Base-by-base conservation (phyloP, 2,888 invertebrate genomes). In the Aporophyla nigra region DNA sequence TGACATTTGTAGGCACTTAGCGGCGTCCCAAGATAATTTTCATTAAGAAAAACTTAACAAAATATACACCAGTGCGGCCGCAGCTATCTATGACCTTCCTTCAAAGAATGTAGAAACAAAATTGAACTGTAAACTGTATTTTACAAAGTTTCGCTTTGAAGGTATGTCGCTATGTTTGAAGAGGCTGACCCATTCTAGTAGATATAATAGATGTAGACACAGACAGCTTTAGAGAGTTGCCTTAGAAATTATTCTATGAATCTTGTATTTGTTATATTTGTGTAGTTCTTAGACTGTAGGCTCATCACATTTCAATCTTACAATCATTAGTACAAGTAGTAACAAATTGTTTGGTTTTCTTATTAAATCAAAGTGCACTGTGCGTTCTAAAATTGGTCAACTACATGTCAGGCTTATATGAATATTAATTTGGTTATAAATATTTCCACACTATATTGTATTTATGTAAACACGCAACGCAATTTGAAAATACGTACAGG, bases 221-320 rank as follows among this genome's bases (percentile, higher is more conserved):
- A 66, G 85, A 88, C 90, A 89, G 90, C 90, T 92, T 91, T 92
- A 93, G 87, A 65, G 71, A 87, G 87, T 90, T 91, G 91, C 88
- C 90, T 90, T 91, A 88, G 79, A 83, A 75, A 86, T 76, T 85
- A 74, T 86, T 79, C 27, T 80, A 79, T 83, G 84, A 72, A 88
- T 88, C 87, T 89, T 87, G 76, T 82, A 83, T 84, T 83, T 85
- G 65, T 85, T 78, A 74, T 75, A 65, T 76, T 71, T 85, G 66
- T 84, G 68, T 87, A 88, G 75, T 73, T 63, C 46, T 69, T 82
- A 88, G 74, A 69, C 40, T 10, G 16, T 82, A 87, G 72, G 71
- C 14, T 74, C 59, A 76, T 74, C 54, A 59, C 59, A 21, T 33
- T 10, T 63, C 33, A 54, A 33, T 10, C 5, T 66, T 62, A 66